Evolutionary conservation across 1,140 invertebrate genomes (phyloP).

Genomic region (Trypoxylus dichotomus): DNA sequence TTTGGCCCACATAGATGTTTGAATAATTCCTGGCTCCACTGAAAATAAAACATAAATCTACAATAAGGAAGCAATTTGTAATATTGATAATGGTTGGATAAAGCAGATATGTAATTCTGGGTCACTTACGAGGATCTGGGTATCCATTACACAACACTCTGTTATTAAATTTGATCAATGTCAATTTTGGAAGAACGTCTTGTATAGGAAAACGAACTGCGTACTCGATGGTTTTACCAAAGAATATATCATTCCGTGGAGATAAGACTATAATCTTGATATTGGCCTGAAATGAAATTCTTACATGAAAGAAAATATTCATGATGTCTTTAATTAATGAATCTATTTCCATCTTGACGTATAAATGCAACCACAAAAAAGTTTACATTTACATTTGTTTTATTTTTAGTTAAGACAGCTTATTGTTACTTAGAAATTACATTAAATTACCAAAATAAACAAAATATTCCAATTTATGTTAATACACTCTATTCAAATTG

Average conservation of each 20-base stretch:
- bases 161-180: neutral
- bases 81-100: neutral
- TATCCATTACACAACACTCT: neutral
- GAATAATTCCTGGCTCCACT: neutral
- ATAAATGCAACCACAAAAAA: no score
- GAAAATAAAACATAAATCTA: neutral
- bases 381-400: no score
- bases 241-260: neutral
- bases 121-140: neutral
- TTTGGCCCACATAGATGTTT: slow-evolving; percentile 10
- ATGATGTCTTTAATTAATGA: no score
- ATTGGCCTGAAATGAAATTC: neutral
- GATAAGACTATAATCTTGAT: neutral
- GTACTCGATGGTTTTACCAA: neutral
- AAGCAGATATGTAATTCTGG: neutral
- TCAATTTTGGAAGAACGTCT: neutral
- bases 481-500: no score
- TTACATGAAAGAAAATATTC: no score
- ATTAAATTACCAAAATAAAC: no score
- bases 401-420: no score
- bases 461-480: no score
- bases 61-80: neutral
- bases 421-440: no score
- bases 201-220: neutral
- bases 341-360: no score